Evolutionary conservation across 2,113 vertebrate genomes (phyloP).

Genomic region (Ellobius talpinus): DNA sequence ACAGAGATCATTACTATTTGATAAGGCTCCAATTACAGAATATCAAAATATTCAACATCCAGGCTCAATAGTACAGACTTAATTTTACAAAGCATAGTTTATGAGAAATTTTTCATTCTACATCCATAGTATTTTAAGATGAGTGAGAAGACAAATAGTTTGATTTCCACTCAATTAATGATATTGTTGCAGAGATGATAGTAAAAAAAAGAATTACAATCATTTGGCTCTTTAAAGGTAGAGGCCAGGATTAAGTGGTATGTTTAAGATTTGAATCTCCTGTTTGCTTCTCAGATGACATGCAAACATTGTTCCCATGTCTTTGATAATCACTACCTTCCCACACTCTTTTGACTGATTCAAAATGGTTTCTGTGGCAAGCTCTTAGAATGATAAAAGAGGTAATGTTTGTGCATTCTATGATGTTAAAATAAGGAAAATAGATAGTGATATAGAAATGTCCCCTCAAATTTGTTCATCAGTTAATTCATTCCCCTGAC

Average conservation of each 20-base stretch:
- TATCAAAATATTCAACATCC: constrained; percentile 49
- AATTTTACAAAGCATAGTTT: constrained; percentile 13
- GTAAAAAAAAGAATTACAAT: neutral
- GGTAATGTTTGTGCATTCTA: neutral
- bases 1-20: constrained; percentile 51
- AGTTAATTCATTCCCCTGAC: neutral
- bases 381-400: constrained; percentile 18
- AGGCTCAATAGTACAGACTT: constrained; percentile 8
- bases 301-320: neutral
- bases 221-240: neutral
- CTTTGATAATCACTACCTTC: neutral
- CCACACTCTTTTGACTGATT: neutral
- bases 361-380: constrained; percentile 13
- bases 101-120: neutral
- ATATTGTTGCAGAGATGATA: neutral
- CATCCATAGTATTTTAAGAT: neutral
- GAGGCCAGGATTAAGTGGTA: neutral
- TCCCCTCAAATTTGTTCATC: neutral
- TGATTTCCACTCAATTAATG: neutral
- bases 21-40: constrained; percentile 40
- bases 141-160: neutral
- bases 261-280: neutral
- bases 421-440: neutral
- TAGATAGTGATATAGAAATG: neutral
- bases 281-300: neutral